Conservation (phyloP, 2,888 invertebrate genomes). For the Strigamia transsilvanica region DNA sequence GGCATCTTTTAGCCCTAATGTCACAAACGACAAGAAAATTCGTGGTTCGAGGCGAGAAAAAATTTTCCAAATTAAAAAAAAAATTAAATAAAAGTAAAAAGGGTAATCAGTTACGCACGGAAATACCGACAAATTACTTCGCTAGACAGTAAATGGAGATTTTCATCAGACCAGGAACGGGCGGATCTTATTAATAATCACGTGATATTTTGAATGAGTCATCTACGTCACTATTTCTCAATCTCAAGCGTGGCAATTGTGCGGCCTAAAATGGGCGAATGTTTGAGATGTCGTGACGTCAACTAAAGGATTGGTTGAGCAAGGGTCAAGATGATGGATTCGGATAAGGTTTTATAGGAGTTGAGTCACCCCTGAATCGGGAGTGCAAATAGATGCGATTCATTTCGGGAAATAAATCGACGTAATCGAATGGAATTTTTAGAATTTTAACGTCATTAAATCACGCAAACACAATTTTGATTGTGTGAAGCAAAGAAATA, state of each 20-base stretch:
- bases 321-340: neutral
- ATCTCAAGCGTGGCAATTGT: neutral
- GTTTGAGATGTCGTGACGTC: neutral
- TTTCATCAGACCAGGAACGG: slow-evolving; percentile 1
- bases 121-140: neutral
- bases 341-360: neutral
- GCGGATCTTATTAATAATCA: slow-evolving; percentile 26
- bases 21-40: neutral
- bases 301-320: neutral
- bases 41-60: neutral
- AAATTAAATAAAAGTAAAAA: neutral
- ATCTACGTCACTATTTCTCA: neutral
- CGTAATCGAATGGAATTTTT: neutral
- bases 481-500: neutral
- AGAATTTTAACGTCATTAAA: neutral
- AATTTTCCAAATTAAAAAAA: slow-evolving; percentile 20
- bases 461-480: neutral
- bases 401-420: neutral
- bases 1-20: neutral
- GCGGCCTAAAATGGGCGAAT: neutral
- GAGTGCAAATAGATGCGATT: neutral
- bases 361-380: neutral
- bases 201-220: neutral
- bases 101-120: neutral
- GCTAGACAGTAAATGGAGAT: slow-evolving; percentile 19